These are phyloP conservation scores for Patagioenas fasciata DNA, from an alignment of 2,113 vertebrate genomes.

Conservation along the genomic window DNA sequence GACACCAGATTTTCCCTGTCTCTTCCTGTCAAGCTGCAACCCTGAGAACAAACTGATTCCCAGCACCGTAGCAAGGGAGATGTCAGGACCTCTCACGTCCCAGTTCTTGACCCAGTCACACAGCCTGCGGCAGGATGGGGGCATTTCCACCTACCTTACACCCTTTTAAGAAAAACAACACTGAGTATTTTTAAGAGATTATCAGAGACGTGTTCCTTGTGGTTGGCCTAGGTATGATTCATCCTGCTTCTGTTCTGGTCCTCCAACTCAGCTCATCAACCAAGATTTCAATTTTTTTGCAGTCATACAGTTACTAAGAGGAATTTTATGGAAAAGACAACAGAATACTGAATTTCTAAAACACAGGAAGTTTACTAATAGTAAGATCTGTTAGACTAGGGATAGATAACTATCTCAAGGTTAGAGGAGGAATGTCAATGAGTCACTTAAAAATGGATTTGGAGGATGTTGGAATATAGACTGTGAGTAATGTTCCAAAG, in stretches of 20 bases:
- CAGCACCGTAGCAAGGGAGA: neutral
- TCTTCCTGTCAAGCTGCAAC: constrained; percentile 60
- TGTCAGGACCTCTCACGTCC: neutral
- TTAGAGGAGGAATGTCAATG: neutral
- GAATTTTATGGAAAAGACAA: neutral
- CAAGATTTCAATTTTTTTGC: neutral
- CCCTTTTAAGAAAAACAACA: neutral
- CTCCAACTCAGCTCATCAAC: neutral
- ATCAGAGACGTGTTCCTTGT: neutral
- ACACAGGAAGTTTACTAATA: neutral
- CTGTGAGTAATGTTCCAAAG: neutral
- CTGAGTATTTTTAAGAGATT: neutral
- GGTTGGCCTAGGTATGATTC: neutral
- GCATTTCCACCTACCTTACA: neutral
- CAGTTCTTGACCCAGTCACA: neutral
- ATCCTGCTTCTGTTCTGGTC: neutral
- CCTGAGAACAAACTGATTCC: constrained; percentile 66
- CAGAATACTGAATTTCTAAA: neutral
- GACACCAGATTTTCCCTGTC: constrained; percentile 57
- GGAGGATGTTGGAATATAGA: neutral
- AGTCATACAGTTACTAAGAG: neutral
- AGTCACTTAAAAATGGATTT: neutral
- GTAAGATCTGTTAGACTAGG: neutral
- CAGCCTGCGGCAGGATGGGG: neutral
- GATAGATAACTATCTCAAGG: neutral